Evolutionary conservation across 1,140 invertebrate species (phyloP).

Genomic region (Cotesia glomerata): DNA sequence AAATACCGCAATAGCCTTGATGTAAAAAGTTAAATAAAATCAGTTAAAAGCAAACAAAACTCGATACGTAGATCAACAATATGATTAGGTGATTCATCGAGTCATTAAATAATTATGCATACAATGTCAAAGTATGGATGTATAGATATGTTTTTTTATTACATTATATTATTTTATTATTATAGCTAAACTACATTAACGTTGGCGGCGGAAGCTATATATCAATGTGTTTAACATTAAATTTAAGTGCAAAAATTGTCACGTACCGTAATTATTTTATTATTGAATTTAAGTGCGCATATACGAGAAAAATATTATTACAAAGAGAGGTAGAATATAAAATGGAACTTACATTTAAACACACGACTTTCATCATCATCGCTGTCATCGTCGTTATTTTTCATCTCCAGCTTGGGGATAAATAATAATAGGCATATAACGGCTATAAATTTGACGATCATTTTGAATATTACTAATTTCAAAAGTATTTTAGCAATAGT

Average conservation of each 20-base stretch:
- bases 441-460: slow-evolving; percentile 78
- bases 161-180: neutral
- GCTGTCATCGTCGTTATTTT: slow-evolving; percentile 34
- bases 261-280: too few relatives aligned
- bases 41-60: neutral
- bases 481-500: slow-evolving; percentile 76
- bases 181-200: neutral
- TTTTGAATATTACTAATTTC: slow-evolving; percentile 77
- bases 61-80: neutral
- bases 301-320: neutral
- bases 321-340: neutral
- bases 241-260: slow-evolving; percentile 12
- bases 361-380: slow-evolving; percentile 37
- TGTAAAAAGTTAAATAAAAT: neutral
- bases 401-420: slow-evolving; percentile 71
- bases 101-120: neutral
- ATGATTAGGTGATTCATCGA: neutral
- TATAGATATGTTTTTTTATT: neutral
- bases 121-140: neutral
- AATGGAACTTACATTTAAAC: slow-evolving; percentile 34
- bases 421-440: slow-evolving; percentile 76
- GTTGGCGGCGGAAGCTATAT: slow-evolving; percentile 3
- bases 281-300: neutral
- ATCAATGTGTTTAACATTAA: neutral
- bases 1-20: too few relatives aligned